phyloP scores from a whole-genome alignment of 2,797 vertebrate species.

The Nasua narica region DNA sequence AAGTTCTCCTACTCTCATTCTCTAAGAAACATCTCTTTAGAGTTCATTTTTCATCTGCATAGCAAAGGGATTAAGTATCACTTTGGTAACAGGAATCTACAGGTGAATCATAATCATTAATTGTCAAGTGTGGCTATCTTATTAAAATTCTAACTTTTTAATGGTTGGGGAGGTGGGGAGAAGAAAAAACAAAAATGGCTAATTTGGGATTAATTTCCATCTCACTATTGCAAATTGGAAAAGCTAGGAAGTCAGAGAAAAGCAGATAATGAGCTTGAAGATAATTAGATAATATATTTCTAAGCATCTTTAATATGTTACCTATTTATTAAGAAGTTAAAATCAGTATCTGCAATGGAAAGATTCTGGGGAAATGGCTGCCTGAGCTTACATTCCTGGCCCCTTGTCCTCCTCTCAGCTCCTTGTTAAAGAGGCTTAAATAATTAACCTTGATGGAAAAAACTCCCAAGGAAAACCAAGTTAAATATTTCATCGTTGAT shows the following conservation, averaged over 20 bases:
- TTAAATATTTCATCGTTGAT: neutral
- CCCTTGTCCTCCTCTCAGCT: neutral
- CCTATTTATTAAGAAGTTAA: conserved; percentile 56
- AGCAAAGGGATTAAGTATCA: neutral
- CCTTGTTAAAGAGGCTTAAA: neutral
- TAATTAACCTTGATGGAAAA: neutral
- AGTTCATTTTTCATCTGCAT: neutral
- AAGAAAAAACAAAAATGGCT: conserved; percentile 27
- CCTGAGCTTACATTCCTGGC: neutral
- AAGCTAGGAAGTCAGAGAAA: conserved; percentile 58
- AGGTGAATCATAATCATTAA: neutral
- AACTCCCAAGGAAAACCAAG: neutral
- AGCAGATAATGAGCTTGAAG: conserved; percentile 48
- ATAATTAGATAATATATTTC: conserved; percentile 56
- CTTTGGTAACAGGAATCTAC: neutral
- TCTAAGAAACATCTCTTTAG: neutral
- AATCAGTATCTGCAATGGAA: neutral
- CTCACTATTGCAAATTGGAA: conserved; percentile 54
- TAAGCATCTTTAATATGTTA: conserved; percentile 49
- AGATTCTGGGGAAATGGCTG: conserved; percentile 25
- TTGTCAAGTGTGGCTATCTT: neutral
- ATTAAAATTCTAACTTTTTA: conserved; percentile 51
- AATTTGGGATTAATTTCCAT: conserved; percentile 55
- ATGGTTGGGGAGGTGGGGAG: neutral
- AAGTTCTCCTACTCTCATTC: neutral